A percentile compares a stretch with the other conserved stretches of the same genome.
These are phyloP conservation scores for Cladorhizidae sp. DNA, from an alignment of 37 sponge, comb jelly and placozoan species.

Conservation along the genomic window DNA sequence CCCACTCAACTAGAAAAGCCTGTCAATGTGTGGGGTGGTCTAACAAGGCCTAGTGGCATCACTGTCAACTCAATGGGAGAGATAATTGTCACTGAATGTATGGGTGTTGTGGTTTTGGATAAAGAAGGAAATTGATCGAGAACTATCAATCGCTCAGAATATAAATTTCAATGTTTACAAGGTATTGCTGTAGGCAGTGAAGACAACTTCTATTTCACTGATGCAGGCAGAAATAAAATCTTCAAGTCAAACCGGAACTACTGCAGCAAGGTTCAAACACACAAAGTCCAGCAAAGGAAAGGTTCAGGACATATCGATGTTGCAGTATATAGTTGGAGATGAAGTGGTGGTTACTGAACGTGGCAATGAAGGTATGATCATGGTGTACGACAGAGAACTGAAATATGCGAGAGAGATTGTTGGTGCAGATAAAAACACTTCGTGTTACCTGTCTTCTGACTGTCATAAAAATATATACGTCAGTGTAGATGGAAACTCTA, in stretches of 20 bases:
- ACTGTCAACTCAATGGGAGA: slow-evolving; percentile 10
- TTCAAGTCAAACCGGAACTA: slow-evolving; percentile 23
- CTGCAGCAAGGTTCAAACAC: not conserved
- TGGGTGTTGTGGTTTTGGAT: slow-evolving; percentile 13
- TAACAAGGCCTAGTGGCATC: not conserved
- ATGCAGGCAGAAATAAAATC: not conserved
- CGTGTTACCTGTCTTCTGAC: slow-evolving; percentile 2
- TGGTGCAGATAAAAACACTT: not conserved
- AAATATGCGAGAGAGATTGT: not conserved
- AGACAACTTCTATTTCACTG: slow-evolving; percentile 16
- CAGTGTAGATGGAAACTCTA: not conserved
- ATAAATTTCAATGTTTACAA: not conserved
- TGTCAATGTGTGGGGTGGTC: slow-evolving; percentile 6
- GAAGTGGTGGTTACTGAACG: not conserved
- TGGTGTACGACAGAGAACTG: not conserved
- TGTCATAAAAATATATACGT: slow-evolving; percentile 3
- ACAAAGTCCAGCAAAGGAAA: not conserved
- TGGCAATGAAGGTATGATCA: not conserved
- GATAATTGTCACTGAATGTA: slow-evolving; percentile 15
- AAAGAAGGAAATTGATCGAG: slow-evolving; percentile 11
- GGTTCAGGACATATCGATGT: not conserved
- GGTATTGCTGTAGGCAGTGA: slow-evolving; percentile 17
- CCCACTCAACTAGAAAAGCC: slow-evolving; percentile 31
- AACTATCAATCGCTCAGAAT: not conserved
- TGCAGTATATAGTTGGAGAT: slow-evolving; percentile 1